Base-by-base conservation (phyloP, 1,140 invertebrate genomes). In the Euglossa dilemma region DNA sequence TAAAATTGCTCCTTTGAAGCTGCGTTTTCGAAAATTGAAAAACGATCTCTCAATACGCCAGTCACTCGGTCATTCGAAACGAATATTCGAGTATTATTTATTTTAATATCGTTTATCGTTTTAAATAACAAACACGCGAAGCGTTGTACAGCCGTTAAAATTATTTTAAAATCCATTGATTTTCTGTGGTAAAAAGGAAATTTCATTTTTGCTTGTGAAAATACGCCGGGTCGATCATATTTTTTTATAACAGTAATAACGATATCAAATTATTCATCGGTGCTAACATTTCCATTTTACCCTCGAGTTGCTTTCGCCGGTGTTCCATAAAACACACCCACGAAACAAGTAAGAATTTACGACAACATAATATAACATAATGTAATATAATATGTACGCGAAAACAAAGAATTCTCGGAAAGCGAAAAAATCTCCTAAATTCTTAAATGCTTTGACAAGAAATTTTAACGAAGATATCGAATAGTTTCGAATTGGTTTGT, bases 271-370 rank as follows among this genome's bases (percentile, higher is more conserved):
- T 57, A 18, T 28, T 50, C 28, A 81, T 76, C 59, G 80, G 71
- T 71, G 63, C 56, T 78, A 56, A 83, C 28, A 83, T 85, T 78
- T 78, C 71, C 36, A 25, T n/a, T 54, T 18, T 50, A 18, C 20
- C 28, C 45, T 9, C 23, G 59, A 67, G 57, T 73, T 83, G 61
- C 63, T 83, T 83, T 70, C 52, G 54, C 63, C 43, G 63, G 54
- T 77, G 23, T 77, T n/a, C 56, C 36, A n/a, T 85, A 52, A 73
- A 20, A 4, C 36, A 4, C 36, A 36, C 36, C 36, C 36, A 36
- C 4, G 36, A 36, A 36, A 36, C 36, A 36, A 4, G 36, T 4
- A 36, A 4, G 4, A 36, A 36, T 36, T 36, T 36, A 36, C 1
- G 36, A 36, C 4, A n/a, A n/a, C n/a, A n/a, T n/a, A n/a, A n/a